Evolutionary conservation across 2,797 vertebrate species (phyloP).

Genomic region (Parauchenoglanis ngamensis): DNA sequence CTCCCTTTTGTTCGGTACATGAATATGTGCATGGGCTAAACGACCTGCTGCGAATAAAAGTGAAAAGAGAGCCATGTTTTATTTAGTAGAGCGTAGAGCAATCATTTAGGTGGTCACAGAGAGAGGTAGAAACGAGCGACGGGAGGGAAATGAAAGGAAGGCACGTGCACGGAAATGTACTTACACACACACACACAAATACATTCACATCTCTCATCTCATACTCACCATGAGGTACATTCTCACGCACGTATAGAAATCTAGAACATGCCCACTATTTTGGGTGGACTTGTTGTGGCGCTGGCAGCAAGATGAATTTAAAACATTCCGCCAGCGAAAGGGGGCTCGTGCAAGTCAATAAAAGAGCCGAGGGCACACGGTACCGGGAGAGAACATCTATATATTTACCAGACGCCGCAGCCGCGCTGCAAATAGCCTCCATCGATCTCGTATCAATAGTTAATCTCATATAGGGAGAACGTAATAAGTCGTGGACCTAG

Average conservation of each 20-base stretch:
- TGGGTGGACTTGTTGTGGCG: constrained; percentile 43
- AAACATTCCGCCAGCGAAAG: constrained; percentile 53
- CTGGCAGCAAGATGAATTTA: constrained; percentile 63
- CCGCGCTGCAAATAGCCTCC: constrained; percentile 59
- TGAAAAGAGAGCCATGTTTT: constrained; percentile 66
- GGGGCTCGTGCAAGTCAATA: constrained; percentile 66
- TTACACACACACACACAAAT: not conserved
- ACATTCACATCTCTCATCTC: not conserved
- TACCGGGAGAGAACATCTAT: constrained; percentile 48
- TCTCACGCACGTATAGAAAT: not conserved
- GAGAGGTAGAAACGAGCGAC: constrained; percentile 49
- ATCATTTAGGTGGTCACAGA: constrained; percentile 58
- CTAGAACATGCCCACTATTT: constrained; percentile 4
- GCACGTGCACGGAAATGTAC: constrained; percentile 27
- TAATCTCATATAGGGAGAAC: constrained; percentile 48
- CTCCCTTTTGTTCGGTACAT: constrained; percentile 42
- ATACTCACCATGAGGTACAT: not conserved
- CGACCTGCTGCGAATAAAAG: constrained; percentile 56
- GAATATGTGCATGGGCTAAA: constrained; percentile 62
- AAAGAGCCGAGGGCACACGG: constrained; percentile 32
- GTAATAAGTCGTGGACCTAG: constrained; percentile 51
- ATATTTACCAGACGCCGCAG: constrained; percentile 41
- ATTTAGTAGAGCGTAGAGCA: constrained; percentile 65
- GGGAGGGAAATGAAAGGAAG: constrained; percentile 35
- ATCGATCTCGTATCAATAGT: constrained; percentile 63